Evolutionary conservation across 2,888 invertebrate species (phyloP), one percentile per base, ranked within the genome.

Genomic region (Macroteleia sp.): DNA sequence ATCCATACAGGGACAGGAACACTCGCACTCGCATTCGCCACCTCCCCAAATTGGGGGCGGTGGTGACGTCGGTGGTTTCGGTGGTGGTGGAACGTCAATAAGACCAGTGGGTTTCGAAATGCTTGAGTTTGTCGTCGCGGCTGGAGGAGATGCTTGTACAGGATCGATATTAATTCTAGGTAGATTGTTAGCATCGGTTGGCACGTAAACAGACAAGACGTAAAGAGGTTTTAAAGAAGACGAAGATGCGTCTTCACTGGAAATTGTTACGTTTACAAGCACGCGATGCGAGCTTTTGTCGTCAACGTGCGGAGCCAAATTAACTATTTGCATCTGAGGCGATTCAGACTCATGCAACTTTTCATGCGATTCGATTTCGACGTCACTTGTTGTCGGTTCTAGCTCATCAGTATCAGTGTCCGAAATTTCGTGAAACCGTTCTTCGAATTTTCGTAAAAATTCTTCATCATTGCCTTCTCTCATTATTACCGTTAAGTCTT

Each of bases 201-300:
- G 97, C 64, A 97, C 95, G 77, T 95, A 95, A 73, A 97, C 94
- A 85, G 97, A 96, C 82, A 97, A 92, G 32, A 96, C 95, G 92
- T 96, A 97, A 79, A 96, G 93, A 48, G 95, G 94, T 86, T 94
- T 94, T 85, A 94, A 92, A 76, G 92, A 90, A 28, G 92, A 83
- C n/a, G 92, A 89, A 81, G 91, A 92, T 61, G 92, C 91, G 73
- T 93, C 93, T 85, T 96, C 96, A 41, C 96, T 95, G 74, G 95
- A 94, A 86, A 97, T 96, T 6, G 96, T 96, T 81, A 97, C 93
- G 92, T 97, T 97, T 76, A 97, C 95, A 81, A 96, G 92, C 84
- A 97, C 94, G 85, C 95, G 94, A 91, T 94, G 94, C 14, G 80
- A 10, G 1, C 22, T 39, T 46, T 46, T 41, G 16, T 39, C 41